Conservation (phyloP, 2,888 invertebrate species). For the Himalopsyche kuldschensis region DNA sequence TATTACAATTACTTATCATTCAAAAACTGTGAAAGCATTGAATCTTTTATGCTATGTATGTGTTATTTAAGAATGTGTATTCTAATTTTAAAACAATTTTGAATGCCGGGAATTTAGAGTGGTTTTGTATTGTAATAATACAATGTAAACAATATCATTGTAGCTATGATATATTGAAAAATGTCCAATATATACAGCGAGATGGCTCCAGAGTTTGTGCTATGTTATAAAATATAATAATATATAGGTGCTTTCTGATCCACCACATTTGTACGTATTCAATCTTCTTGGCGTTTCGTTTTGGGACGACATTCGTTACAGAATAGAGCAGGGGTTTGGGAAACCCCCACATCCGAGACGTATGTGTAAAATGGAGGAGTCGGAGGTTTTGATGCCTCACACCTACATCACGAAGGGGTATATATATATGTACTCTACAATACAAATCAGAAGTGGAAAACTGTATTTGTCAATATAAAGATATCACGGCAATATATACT, state of each 20-base stretch:
- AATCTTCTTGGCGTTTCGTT: slow-evolving; percentile 40
- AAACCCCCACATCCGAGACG: background rate
- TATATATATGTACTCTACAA: background rate
- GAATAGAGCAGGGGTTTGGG: slow-evolving; percentile 7
- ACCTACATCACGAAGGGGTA: background rate
- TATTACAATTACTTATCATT: too few relatives aligned
- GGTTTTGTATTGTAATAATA: background rate
- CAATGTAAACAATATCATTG: background rate
- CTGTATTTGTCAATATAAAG: background rate
- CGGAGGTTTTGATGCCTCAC: background rate
- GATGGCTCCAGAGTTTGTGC: background rate
- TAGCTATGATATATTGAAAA: background rate
- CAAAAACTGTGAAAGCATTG: too few relatives aligned
- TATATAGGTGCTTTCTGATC: slow-evolving; percentile 39
- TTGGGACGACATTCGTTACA: slow-evolving; percentile 39
- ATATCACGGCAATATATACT: too few relatives aligned
- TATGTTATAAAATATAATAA: slow-evolving; percentile 28
- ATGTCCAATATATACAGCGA: background rate
- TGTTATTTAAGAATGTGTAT: too few relatives aligned
- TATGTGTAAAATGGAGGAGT: slow-evolving; percentile 3
- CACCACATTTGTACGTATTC: slow-evolving; percentile 40
- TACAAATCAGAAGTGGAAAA: background rate
- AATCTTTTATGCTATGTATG: too few relatives aligned
- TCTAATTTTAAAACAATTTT: too few relatives aligned
- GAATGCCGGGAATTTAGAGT: background rate